phyloP scores from a whole-genome alignment of 2,888 invertebrate genomes.

The Tolmerus cingulatus region DNA sequence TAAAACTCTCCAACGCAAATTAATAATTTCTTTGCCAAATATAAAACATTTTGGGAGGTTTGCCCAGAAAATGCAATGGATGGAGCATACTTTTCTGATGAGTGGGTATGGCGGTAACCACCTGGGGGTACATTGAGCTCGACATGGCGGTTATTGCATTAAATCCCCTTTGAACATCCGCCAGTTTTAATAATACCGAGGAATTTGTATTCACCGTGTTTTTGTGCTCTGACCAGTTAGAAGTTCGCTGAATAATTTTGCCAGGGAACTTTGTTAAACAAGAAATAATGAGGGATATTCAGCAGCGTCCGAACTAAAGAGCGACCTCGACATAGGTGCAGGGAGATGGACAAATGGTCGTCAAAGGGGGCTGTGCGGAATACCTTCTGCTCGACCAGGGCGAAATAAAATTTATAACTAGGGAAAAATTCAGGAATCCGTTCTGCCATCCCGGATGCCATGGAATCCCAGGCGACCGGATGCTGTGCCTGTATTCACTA shows the following conservation, averaged over 20 bases:
- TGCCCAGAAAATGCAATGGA: not conserved
- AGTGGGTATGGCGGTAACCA: not conserved
- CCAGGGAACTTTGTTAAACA: not conserved
- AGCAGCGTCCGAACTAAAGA: not conserved
- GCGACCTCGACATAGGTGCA: not conserved
- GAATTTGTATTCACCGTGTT: conserved; percentile 19
- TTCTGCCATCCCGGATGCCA: not conserved
- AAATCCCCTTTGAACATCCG: conserved; percentile 2
- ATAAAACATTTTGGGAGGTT: not conserved
- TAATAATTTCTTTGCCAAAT: not conserved
- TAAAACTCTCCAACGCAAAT: not conserved
- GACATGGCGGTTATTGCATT: conserved; percentile 1
- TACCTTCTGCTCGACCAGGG: not conserved
- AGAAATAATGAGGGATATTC: conserved; percentile 15
- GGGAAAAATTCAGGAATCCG: not conserved
- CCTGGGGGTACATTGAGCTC: not conserved
- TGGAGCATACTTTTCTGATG: not conserved
- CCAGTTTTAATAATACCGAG: conserved; percentile 14
- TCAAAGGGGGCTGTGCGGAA: not conserved
- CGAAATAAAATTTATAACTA: conserved; percentile 26
- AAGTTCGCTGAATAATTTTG: conserved; percentile 7
- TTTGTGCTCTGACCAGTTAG: not conserved
- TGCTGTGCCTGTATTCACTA: not conserved
- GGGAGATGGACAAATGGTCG: not conserved
- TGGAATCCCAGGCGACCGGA: not conserved